phyloP scores from a whole-genome alignment of 2,888 invertebrate genomes.

The Tryphoninae sp. region DNA sequence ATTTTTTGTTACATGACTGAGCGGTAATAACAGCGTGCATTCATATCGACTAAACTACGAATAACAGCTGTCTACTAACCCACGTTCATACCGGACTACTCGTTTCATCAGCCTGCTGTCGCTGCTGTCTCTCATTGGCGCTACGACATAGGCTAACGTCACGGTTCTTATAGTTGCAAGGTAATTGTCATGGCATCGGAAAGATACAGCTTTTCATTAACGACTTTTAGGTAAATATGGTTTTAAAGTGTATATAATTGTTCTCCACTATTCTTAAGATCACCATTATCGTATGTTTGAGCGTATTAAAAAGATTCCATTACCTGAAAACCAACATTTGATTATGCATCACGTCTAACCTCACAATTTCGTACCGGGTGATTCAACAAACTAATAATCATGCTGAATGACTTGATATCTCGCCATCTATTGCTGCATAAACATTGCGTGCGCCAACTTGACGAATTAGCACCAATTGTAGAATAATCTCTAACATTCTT shows the following conservation, averaged over 20 bases:
- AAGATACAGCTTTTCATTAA: constrained; percentile 98
- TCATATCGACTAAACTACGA: no score
- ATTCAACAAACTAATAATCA: constrained; percentile 42
- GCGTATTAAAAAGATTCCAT: neutral
- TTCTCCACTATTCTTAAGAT: neutral
- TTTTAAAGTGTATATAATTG: constrained; percentile 7
- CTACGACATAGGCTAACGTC: constrained; percentile 33
- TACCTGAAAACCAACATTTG: neutral
- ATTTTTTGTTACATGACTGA: no score
- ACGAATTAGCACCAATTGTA: neutral
- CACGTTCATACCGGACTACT: neutral
- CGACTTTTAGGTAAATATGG: constrained; percentile 88
- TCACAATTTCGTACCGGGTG: constrained; percentile 34
- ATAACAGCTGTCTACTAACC: no score
- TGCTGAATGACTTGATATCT: constrained; percentile 24
- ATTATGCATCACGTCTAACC: constrained; percentile 49
- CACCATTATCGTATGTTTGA: neutral
- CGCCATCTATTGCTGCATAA: neutral
- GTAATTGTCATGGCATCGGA: constrained; percentile 94
- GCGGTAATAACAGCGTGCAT: no score
- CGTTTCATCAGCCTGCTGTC: neutral
- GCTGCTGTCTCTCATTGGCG: neutral
- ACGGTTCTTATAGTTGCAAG: constrained; percentile 80
- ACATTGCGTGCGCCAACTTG: neutral
- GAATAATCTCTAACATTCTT: neutral